Percentiles rank a stretch among this genome's conserved stretches.
These are phyloP conservation scores for Urophycis tenuis DNA, from an alignment of 2,797 vertebrate genomes.

Conservation along the genomic window DNA sequence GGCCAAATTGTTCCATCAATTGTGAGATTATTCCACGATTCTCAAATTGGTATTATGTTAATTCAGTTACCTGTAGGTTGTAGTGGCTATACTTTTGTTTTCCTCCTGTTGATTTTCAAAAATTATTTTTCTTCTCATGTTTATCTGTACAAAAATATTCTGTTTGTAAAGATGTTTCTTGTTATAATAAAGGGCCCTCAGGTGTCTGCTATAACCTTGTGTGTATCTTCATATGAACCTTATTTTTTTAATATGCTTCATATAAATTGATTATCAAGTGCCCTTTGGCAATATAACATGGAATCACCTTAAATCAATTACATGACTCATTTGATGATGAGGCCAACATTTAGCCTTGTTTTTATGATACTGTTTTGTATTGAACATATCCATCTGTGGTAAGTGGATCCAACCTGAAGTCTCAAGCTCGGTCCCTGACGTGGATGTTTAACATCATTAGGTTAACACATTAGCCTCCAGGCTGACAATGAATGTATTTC, in stretches of 20 bases:
- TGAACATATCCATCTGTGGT: neutral
- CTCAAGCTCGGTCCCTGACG: too few relatives aligned
- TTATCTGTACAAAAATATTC: slow-evolving; percentile 61
- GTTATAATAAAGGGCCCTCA: slow-evolving; percentile 80
- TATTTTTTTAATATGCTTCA: neutral
- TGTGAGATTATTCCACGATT: slow-evolving; percentile 31
- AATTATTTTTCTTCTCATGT: slow-evolving; percentile 61
- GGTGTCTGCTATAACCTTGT: neutral
- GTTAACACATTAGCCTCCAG: too few relatives aligned
- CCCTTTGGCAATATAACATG: neutral
- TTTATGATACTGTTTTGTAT: neutral
- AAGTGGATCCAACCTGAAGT: neutral
- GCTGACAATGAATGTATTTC: too few relatives aligned
- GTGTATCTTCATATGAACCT: slow-evolving; percentile 62
- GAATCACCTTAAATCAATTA: neutral
- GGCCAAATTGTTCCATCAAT: slow-evolving; percentile 42
- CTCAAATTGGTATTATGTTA: slow-evolving; percentile 47
- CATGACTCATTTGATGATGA: neutral
- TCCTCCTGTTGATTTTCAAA: slow-evolving; percentile 64
- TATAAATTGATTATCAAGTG: neutral
- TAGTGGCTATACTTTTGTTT: slow-evolving; percentile 75
- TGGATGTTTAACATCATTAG: too few relatives aligned
- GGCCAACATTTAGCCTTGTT: neutral
- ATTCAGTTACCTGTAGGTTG: slow-evolving; percentile 71
- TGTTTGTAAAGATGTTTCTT: slow-evolving; percentile 55